Conservation (phyloP, 35 echinoderm and acorn worm genomes). For the Ophioderma brevispina region DNA sequence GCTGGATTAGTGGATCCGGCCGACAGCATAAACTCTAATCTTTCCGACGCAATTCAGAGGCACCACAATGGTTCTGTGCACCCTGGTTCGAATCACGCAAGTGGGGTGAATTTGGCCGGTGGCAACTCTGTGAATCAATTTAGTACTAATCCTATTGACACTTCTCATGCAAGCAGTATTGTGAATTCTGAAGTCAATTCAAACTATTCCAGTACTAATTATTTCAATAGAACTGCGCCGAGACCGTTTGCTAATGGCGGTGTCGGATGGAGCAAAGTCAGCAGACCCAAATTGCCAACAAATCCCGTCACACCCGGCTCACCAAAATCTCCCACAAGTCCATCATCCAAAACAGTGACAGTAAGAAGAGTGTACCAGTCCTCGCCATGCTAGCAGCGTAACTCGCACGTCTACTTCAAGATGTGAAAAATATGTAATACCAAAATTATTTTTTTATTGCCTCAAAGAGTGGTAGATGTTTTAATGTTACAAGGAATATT, state of each 20-base stretch:
- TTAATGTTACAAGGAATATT: too few relatives aligned
- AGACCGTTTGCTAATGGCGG: neutral
- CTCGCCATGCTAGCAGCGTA: slow-evolving; percentile 47
- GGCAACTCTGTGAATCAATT: neutral
- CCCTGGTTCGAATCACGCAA: neutral
- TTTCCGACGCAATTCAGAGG: neutral
- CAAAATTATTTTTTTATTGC: too few relatives aligned
- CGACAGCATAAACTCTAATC: neutral
- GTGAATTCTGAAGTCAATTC: neutral
- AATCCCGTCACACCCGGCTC: neutral
- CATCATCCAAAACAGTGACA: neutral
- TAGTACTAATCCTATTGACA: neutral
- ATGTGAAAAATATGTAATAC: too few relatives aligned
- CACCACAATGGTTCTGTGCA: neutral
- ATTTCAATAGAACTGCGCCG: neutral
- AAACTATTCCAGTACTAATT: neutral
- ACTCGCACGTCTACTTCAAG: too few relatives aligned
- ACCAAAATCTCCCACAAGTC: neutral
- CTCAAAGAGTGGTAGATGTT: too few relatives aligned
- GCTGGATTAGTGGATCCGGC: too few relatives aligned
- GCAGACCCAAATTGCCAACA: neutral
- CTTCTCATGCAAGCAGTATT: neutral
- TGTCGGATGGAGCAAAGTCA: neutral
- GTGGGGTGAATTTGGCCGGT: neutral
- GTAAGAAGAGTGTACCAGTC: slow-evolving; percentile 46